Evolutionary conservation across 2,113 vertebrate species (phyloP), one percentile per base, ranked within the genome.

Genomic region (Myiozetetes cayanensis): DNA sequence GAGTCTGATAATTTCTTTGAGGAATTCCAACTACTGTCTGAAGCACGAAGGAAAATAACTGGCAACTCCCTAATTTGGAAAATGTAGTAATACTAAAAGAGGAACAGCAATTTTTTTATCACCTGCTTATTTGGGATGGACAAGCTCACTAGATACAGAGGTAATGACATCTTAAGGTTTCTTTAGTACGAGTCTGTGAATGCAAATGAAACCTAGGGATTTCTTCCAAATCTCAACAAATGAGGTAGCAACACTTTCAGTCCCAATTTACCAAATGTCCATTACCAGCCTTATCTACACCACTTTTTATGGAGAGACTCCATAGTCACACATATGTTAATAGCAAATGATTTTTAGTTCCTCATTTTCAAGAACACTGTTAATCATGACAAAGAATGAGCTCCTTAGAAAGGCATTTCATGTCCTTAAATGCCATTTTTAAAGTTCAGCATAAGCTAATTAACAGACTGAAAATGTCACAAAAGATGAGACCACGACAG

Each of bases 401-500:
- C 90, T 80, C 44, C 75, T 81, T 21, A 43, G 72, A 72, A 90
- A 90, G 43, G 46, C 76, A 77, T 0, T 74, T 39, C 50, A 74
- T 15, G 59, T 70, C 43, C 0, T 8, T 80, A 86, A 90, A 94
- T 86, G 65, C 7, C 75, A 86, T 35, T 84, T 90, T 50, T 80
- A 66, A 94, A 94, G 95, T 96, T 96, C 88, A 93, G 30, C 27
- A 14, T 41, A 70, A 83, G 49, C 61, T 84, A 90, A 91, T 94
- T 87, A 96, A 59, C 50, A 52, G 88, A 84, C 65, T 81, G 75
- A 83, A 96, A 95, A 97, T 95, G 92, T 90, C 94, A 85, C 50
- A 52, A 21, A 90, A 77, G 75, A 87, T 39, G 35, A 88, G 67
- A 80, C 27, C 16, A 80, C 70, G 20, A 85, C 2, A 15, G 28